Evolutionary conservation across 2,113 vertebrate species (phyloP), one percentile per base, ranked within the genome.

Genomic region (Thalassarche chlororhynchos): DNA sequence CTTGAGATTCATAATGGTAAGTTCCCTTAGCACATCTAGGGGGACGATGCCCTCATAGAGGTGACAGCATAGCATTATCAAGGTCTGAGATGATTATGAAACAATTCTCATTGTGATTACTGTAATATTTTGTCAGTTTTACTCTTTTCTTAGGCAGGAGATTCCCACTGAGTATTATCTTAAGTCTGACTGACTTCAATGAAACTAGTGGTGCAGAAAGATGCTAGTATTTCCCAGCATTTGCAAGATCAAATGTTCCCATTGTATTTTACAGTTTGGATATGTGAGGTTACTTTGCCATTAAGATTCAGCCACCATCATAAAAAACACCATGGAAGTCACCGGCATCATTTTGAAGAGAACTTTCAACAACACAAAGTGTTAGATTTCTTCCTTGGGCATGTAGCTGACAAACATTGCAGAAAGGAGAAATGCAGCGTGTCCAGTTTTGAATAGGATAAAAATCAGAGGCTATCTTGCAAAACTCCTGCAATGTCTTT

Each of bases 401-500:
- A 29, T 31, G 25, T 24, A 54, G 42, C 21, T 91, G 46, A 64
- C 47, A 82, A 89, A 84, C 5, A 28, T 9, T 64, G 13, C 20
- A 87, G 78, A 55, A 68, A 71, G 42, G 12, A 87, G 29, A 87
- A 83, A 47, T 2, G 3, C 28, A 75, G 2, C 2, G 12, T 49
- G 34, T 42, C 34, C 40, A 14, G 47, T 65, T 83, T 87, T 3
- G 8, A 94, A 57, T 0, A 49, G 34, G 21, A 69, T 65, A 72
- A 93, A 94, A 94, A 80, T 69, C 49, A 76, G 49, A 91, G 16
- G 31, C n/a, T 84, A 36, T 95, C 52, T 93, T 83, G 34, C 34
- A 85, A 79, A 80, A 85, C 49, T 52, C 31, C 55, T 61, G 17
- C 71, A 84, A 79, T 71, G 2, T 17, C 47, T 94, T 89, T 90